A percentile compares a stretch with the other conserved stretches of the same genome.
Evolutionary conservation across 2,113 vertebrate genomes (phyloP).

Genomic region (Cisticola juncidis): DNA sequence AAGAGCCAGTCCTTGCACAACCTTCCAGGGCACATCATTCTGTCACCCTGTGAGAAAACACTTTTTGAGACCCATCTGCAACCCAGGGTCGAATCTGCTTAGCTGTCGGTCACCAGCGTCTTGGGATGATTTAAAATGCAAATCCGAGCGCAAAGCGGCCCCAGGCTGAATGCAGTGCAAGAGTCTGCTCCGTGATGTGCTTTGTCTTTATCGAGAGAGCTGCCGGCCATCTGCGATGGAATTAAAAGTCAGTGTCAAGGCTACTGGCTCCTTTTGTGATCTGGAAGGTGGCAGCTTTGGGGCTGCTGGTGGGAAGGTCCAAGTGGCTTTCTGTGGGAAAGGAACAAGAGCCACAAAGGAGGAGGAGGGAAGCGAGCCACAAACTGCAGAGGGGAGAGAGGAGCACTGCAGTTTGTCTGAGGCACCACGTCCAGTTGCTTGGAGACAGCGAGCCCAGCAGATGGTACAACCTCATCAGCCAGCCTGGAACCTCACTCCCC

Average conservation of each 20-base stretch:
- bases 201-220: rapidly evolving
- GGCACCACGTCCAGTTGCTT: background rate
- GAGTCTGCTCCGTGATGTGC: background rate
- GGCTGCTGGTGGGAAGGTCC: background rate
- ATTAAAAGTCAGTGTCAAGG: background rate
- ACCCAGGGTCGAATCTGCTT: background rate
- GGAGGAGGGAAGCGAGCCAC: background rate
- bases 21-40: background rate
- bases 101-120: rapidly evolving
- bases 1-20: background rate
- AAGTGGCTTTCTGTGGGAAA: background rate
- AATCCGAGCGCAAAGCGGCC: rapidly evolving
- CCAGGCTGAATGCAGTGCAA: rapidly evolving
- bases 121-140: background rate
- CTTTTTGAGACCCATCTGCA: background rate
- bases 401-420: background rate
- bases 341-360: background rate
- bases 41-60: background rate
- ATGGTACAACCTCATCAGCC: background rate
- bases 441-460: background rate
- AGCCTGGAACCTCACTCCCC: background rate
- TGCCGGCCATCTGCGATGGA: background rate
- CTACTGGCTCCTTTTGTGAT: background rate
- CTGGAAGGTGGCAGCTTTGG: background rate
- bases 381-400: background rate